Conservation (phyloP, 2,113 vertebrate genomes). For the Elgaria multicarinata region DNA sequence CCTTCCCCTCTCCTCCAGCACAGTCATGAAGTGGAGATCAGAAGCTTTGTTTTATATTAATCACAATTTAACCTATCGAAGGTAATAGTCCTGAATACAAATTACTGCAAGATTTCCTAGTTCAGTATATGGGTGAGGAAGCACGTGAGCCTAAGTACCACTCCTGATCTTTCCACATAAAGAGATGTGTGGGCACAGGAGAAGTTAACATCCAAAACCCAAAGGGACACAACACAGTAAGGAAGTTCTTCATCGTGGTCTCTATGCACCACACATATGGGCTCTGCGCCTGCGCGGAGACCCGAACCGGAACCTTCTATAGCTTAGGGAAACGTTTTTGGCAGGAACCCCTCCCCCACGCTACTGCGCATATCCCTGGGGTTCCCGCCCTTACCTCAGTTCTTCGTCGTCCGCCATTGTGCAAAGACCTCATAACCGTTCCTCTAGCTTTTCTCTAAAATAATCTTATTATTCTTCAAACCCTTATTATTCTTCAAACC, state of each 20-base stretch:
- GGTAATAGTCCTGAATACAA: background rate
- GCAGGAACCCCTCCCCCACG: too few relatives aligned
- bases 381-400: too few relatives aligned
- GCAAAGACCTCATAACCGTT: too few relatives aligned
- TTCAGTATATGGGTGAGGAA: background rate
- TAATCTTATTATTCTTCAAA: too few relatives aligned
- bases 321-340: too few relatives aligned
- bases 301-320: too few relatives aligned
- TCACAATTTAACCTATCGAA: background rate
- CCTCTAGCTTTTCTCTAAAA: too few relatives aligned
- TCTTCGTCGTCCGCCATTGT: too few relatives aligned
- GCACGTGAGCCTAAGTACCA: background rate
- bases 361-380: too few relatives aligned
- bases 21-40: background rate
- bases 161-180: background rate
- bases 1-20: background rate
- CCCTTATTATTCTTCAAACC: too few relatives aligned
- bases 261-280: too few relatives aligned
- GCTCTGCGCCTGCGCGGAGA: too few relatives aligned
- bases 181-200: background rate
- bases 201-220: background rate
- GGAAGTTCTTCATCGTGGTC: background rate
- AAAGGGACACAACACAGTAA: background rate
- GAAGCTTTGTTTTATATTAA: background rate
- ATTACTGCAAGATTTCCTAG: background rate